phyloP scores from a whole-genome alignment of 2,113 vertebrate genomes.

The Silurus asotus region DNA sequence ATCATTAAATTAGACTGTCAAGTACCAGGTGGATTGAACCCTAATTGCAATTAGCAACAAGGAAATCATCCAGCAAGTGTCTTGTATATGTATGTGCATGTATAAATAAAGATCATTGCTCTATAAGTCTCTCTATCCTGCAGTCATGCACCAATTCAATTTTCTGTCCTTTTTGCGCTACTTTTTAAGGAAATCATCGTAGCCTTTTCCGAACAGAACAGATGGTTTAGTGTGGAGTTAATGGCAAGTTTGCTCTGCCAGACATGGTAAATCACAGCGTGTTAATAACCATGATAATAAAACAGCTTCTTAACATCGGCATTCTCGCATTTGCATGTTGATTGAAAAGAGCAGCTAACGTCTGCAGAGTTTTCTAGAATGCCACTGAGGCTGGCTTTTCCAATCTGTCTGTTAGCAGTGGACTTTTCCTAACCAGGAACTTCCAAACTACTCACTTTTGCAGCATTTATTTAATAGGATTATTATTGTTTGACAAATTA shows the following conservation, averaged over 20 bases:
- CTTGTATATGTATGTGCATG: not conserved
- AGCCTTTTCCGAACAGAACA: not conserved
- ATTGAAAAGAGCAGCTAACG: not conserved
- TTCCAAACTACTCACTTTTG: not conserved
- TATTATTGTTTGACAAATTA: not conserved
- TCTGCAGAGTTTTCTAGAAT: not conserved
- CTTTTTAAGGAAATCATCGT: slow-evolving; percentile 16
- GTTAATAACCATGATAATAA: not conserved
- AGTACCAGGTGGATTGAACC: not conserved
- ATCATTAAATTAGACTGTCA: slow-evolving; percentile 7
- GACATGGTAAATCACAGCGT: slow-evolving; percentile 2
- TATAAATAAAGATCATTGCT: not conserved
- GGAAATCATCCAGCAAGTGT: slow-evolving; percentile 27
- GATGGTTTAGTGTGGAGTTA: slow-evolving; percentile 9
- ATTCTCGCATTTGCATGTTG: not conserved
- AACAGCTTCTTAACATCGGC: not conserved
- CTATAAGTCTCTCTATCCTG: slow-evolving; percentile 52
- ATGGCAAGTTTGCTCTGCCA: not conserved
- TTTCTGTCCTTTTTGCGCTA: slow-evolving; percentile 23
- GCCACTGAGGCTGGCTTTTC: not conserved
- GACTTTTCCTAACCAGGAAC: not conserved
- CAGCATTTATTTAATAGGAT: not conserved
- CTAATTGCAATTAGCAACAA: slow-evolving; percentile 36
- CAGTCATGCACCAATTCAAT: slow-evolving; percentile 67
- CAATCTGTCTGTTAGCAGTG: too few relatives aligned